These are phyloP conservation scores for Siderastrea radians DNA, from an alignment of 92 coral and sea anemone species.

Conservation along the genomic window DNA sequence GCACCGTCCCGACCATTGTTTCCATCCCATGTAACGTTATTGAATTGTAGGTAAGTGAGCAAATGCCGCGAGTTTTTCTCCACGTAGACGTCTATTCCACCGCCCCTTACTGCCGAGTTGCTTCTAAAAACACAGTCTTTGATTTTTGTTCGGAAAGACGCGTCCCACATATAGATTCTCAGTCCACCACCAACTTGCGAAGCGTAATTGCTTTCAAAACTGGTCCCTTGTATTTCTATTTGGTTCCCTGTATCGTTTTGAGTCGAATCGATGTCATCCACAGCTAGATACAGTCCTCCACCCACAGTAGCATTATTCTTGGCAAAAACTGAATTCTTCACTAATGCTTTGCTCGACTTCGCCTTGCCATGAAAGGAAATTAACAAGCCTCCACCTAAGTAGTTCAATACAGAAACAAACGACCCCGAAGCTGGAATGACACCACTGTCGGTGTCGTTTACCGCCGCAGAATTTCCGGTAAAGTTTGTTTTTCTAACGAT, in stretches of 20 bases:
- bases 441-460: conserved; percentile 62
- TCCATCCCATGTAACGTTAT: conserved; percentile 35
- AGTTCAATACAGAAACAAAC: conserved; percentile 45
- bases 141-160: conserved; percentile 44
- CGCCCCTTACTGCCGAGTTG: conserved; percentile 87
- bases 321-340: conserved; percentile 55
- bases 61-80: conserved; percentile 36
- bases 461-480: conserved; percentile 74
- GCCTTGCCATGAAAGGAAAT: conserved; percentile 58
- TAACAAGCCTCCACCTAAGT: conserved; percentile 77
- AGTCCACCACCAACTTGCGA: conserved; percentile 91
- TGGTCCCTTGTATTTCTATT: conserved; percentile 36
- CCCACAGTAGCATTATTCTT: conserved; percentile 88
- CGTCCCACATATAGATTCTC: conserved; percentile 69
- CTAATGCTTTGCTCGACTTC: conserved; percentile 35
- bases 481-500: conserved; percentile 63
- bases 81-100: conserved; percentile 67
- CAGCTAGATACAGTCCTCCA: conserved; percentile 74
- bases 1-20: conserved; percentile 79
- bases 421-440: conserved; percentile 48
- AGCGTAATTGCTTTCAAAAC: conserved; percentile 66
- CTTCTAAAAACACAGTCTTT: conserved; percentile 54
- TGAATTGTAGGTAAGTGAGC: conserved; percentile 48
- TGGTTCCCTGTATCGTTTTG: conserved; percentile 53
- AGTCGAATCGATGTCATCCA: no score